Conservation (phyloP, 2,797 vertebrate species). For the Buphagus erythrorhynchus region DNA sequence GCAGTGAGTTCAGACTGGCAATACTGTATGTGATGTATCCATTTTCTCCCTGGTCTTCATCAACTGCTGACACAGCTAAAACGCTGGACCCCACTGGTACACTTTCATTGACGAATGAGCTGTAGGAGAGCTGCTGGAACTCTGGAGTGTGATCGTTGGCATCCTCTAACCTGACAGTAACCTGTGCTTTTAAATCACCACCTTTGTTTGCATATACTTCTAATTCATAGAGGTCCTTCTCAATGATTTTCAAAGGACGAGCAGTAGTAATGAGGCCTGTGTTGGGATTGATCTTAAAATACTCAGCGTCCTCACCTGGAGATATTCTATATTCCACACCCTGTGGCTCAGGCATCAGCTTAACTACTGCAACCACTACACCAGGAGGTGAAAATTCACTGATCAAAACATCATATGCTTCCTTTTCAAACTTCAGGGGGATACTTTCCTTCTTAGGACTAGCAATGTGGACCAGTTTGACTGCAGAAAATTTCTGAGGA, state of each 20-base stretch:
- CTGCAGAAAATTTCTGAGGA: slow-evolving; percentile 88
- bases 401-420: slow-evolving; percentile 85
- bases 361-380: slow-evolving; percentile 85
- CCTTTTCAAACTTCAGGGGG: slow-evolving; percentile 85
- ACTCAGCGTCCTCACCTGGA: slow-evolving; percentile 82
- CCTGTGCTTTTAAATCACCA: slow-evolving; percentile 82
- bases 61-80: slow-evolving; percentile 86
- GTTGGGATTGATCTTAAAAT: slow-evolving; percentile 88
- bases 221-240: slow-evolving; percentile 85
- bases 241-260: slow-evolving; percentile 82
- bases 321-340: slow-evolving; percentile 88
- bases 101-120: slow-evolving; percentile 91
- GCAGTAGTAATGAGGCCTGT: slow-evolving; percentile 91
- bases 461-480: slow-evolving; percentile 82
- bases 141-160: slow-evolving; percentile 93
- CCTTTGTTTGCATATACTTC: slow-evolving; percentile 83
- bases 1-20: slow-evolving; percentile 86
- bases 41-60: slow-evolving; percentile 93
- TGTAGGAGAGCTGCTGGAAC: slow-evolving; percentile 87
- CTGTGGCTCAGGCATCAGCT: slow-evolving; percentile 84
- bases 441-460: slow-evolving; percentile 75
- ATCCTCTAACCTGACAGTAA: slow-evolving; percentile 87
- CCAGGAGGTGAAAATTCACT: slow-evolving; percentile 95
- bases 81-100: slow-evolving; percentile 84
- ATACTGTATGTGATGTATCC: slow-evolving; percentile 98